Base-by-base conservation (phyloP, 2,888 invertebrate species). In the Plemyria rubiginata region DNA sequence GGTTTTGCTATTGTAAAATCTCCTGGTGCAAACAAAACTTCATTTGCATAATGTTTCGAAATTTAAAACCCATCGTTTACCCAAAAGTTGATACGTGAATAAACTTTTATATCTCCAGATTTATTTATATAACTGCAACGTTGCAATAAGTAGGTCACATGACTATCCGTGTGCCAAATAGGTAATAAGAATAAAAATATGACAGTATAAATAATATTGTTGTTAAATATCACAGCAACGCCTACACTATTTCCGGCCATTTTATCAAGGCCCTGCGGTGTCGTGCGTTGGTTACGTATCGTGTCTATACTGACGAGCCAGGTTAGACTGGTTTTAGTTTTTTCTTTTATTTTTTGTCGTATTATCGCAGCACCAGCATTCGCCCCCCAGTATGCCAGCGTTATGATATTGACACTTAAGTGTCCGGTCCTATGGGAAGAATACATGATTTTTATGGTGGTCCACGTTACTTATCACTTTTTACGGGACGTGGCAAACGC, bases 341-440 rank as follows among this genome's bases (percentile, higher is more conserved):
- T 58, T 22, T 38, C 36, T 43, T 43, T 43, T 32, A 13, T 55
- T 61, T 58, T 62, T 58, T 41, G 38, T 52, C 76, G 79, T 82
- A 82, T 82, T 80, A 77, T 67, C 71, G 81, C 82, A 82, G 84
- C 83, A 79, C 82, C 84, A 81, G 78, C 72, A 77, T 66, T 73
- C 66, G 70, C 75, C 73, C 74, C 76, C 76, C 62, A 65, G 65
- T 70, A 69, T 67, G 69, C 65, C 76, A 51, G 68, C 63, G 74
- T 77, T 82, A 78, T 80, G 77, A 82, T 86, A 84, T 83, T 79
- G 81, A 82, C 79, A 77, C 76, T 80, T 77, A 63, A 65, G 65
- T 60, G 58, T 76, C 65, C 69, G 70, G 62, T 77, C 78, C 81
- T 79, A 72, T 68, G 78, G 81, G 75, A 79, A 78, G 79, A 79